A percentile compares a stretch with the other conserved stretches of the same genome.
Evolutionary conservation across 35 echinoderm and acorn worm species (phyloP).

Genomic region (Chiridota heheva): DNA sequence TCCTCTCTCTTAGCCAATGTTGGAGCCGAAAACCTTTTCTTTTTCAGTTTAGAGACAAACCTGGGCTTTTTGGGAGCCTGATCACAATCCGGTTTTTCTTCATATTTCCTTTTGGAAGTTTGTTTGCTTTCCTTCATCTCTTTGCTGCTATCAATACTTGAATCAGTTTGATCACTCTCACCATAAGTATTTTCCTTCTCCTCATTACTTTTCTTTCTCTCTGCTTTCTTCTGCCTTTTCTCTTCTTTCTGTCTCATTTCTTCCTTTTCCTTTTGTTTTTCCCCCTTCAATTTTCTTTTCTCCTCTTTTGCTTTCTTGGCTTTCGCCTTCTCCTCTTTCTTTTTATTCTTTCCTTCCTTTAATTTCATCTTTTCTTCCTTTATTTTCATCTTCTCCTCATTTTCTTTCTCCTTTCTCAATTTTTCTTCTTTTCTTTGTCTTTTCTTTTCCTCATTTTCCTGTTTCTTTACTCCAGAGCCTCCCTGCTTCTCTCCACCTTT

Average conservation of each 20-base stretch:
- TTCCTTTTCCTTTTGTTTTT: constrained; percentile 2
- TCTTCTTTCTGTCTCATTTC: constrained; percentile 19
- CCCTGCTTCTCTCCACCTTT: too few species aligned
- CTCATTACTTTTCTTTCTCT: not conserved
- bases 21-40: constrained; percentile 23
- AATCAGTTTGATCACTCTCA: too few species aligned
- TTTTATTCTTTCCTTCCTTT: constrained; percentile 20
- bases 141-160: not conserved
- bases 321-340: constrained; percentile 20
- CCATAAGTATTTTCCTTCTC: not conserved
- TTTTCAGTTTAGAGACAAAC: too few species aligned
- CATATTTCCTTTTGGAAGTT: constrained; percentile 2
- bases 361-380: not conserved
- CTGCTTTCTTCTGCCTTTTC: constrained; percentile 18
- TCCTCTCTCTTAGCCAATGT: not conserved
- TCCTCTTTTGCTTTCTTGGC: constrained; percentile 4
- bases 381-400: constrained; percentile 1
- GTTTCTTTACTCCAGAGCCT: not conserved
- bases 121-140: constrained; percentile 21
- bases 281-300: not conserved
- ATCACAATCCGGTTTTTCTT: constrained; percentile 11
- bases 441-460: constrained; percentile 20
- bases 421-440: constrained; percentile 6
- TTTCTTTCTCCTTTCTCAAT: not conserved
- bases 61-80: too few species aligned